Conservation (phyloP, 2,888 invertebrate species). For the Drosophila anomelani region DNA sequence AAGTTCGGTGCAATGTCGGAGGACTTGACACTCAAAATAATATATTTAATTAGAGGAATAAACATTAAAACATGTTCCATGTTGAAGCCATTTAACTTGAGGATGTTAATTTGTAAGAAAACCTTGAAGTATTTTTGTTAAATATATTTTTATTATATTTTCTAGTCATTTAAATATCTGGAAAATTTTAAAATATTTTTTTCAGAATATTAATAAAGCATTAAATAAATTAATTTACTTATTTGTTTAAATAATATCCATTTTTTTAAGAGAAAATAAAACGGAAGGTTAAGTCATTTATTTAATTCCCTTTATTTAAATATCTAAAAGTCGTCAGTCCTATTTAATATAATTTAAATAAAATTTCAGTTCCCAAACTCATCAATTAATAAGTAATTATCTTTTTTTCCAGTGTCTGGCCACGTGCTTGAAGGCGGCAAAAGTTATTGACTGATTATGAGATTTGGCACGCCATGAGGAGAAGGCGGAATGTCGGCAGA, state of each 20-base stretch:
- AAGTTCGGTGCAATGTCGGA: constrained; percentile 58
- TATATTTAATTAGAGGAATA: neutral
- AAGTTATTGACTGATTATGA: constrained; percentile 82
- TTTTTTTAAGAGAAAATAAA: neutral
- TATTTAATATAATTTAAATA: neutral
- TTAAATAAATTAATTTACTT: neutral
- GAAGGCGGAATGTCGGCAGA: constrained; percentile 70
- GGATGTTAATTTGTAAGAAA: neutral
- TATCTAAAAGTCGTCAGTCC: neutral
- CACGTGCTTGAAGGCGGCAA: constrained; percentile 79
- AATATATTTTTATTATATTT: neutral
- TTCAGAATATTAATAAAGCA: too few species aligned
- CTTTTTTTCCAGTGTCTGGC: constrained; percentile 42
- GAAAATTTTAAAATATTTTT: neutral
- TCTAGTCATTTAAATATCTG: neutral
- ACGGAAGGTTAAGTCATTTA: too few species aligned
- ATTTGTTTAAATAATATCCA: too few species aligned
- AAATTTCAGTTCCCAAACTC: too few species aligned
- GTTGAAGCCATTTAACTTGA: neutral
- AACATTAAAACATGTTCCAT: too few species aligned
- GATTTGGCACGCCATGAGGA: constrained; percentile 78
- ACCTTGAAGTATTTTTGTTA: neutral
- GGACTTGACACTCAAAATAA: constrained; percentile 22
- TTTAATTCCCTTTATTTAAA: neutral
- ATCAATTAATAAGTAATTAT: too few species aligned